Base-by-base conservation (phyloP, 2,113 vertebrate genomes). In the Alouatta palliata region DNA sequence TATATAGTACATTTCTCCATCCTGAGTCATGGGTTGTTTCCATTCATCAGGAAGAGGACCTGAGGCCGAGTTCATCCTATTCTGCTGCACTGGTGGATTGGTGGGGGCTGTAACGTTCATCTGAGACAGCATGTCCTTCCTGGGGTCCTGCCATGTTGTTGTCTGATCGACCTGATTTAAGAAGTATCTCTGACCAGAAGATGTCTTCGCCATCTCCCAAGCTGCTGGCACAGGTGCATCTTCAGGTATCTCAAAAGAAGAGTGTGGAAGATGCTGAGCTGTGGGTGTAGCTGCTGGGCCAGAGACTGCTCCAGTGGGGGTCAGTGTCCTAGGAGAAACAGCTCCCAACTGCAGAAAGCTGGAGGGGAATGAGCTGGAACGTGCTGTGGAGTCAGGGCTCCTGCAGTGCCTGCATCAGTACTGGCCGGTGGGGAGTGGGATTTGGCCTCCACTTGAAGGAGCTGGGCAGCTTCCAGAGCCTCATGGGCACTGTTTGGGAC, bases 141-240 rank as follows among this genome's bases (percentile, higher is more conserved):
- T 99, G 91, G 99, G 99, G 97, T 99, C 99, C 97, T 99, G 99
- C 99, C 99, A 99, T 97, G 99, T 99, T 96, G 99, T 99, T 49
- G 99, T 99, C 98, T 99, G 99, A 98, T 99, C 99, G 43, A 99
- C 99, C 98, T 99, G 99, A 98, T 99, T 99, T 96, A 99, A 99
- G 94, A 99, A 99, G 98, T 99, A 99, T 99, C 99, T 99, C 99
- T 99, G 99, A 68, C 99, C 99, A 30, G 99, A 99, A 27, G 99
- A 97, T 0, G 99, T 99, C 98, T 99, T 99, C 49, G 99, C 99
- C 99, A 99, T 99, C 98, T 99, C 99, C 99, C 99, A 99, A 8
- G 99, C 99, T 0, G 99, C 99, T 5, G 99, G 99, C 97, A 99
- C 98, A 70, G 99, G 99, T 40, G 99, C 98, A 21, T 99, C 99